Percentiles rank a stretch among this genome's conserved stretches.
phyloP scores from a whole-genome alignment of 2,888 invertebrate species.

The Imbricaverruca yamaguchii region DNA sequence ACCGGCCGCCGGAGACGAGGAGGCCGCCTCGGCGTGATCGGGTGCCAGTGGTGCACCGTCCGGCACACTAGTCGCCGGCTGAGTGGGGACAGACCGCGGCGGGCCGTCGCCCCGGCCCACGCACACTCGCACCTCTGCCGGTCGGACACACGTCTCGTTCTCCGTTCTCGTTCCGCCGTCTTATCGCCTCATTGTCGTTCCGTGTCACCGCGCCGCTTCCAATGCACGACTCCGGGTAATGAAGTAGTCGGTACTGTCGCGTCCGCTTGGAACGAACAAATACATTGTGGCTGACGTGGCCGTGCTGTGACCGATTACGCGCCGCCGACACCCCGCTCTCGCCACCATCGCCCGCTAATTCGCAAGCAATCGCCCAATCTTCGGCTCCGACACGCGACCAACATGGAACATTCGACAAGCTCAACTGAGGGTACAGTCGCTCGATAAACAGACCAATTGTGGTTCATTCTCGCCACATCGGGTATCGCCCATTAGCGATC shows the following conservation, averaged over 20 bases:
- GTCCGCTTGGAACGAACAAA: background rate
- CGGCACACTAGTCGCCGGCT: background rate
- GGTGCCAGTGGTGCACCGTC: background rate
- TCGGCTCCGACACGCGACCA: too few relatives aligned
- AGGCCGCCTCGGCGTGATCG: slow-evolving; percentile 1
- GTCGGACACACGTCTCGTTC: background rate
- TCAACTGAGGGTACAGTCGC: too few relatives aligned
- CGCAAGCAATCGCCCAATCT: too few relatives aligned
- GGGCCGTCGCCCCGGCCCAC: background rate
- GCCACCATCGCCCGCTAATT: too few relatives aligned
- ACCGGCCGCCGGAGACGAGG: background rate
- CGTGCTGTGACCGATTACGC: background rate
- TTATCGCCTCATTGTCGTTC: background rate
- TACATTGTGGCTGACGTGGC: background rate
- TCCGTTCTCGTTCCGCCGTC: background rate
- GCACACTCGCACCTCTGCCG: background rate
- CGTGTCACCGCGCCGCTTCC: background rate
- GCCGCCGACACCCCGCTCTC: too few relatives aligned
- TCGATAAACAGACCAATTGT: too few relatives aligned
- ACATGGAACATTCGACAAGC: too few relatives aligned
- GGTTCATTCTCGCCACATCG: too few relatives aligned
- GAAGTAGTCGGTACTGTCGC: background rate
- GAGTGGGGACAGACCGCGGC: too few relatives aligned
- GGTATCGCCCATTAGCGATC: too few relatives aligned
- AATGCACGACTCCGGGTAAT: background rate